Percentiles rank a stretch among this genome's conserved stretches.
These are phyloP conservation scores for Proctacanthus coquilletti DNA, from an alignment of 1,140 invertebrate genomes.

Conservation along the genomic window DNA sequence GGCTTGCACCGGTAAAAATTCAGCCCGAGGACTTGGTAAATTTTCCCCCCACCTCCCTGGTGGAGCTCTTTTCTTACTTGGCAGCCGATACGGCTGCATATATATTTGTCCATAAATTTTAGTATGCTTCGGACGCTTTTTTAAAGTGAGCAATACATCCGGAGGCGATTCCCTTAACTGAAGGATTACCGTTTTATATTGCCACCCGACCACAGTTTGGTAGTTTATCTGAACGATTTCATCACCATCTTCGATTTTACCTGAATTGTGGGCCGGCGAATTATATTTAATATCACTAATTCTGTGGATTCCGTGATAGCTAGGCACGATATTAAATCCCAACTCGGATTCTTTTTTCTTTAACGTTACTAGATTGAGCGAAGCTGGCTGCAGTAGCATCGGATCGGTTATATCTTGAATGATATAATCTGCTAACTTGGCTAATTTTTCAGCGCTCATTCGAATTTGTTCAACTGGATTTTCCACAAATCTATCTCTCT, in stretches of 20 bases:
- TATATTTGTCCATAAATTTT: constrained; percentile 72
- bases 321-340: constrained; percentile 73
- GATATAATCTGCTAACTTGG: constrained; percentile 67
- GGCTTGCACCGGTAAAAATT: constrained; percentile 44
- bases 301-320: constrained; percentile 64
- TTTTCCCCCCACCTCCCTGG: constrained; percentile 46
- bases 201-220: constrained; percentile 84
- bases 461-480: constrained; percentile 50
- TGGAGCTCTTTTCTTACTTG: constrained; percentile 53
- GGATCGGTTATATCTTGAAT: constrained; percentile 78
- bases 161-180: constrained; percentile 61
- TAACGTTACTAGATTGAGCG: constrained; percentile 69
- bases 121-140: constrained; percentile 68
- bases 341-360: constrained; percentile 64
- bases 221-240: constrained; percentile 88
- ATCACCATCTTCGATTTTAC: constrained; percentile 82
- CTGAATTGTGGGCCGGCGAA: constrained; percentile 68
- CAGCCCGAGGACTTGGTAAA: constrained; percentile 46
- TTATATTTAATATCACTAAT: constrained; percentile 72
- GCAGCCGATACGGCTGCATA: constrained; percentile 59
- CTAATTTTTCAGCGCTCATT: constrained; percentile 50
- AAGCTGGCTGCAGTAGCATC: constrained; percentile 73
- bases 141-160: constrained; percentile 67
- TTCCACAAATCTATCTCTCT: constrained; percentile 73
- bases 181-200: constrained; percentile 61